Evolutionary conservation across 1,140 invertebrate species (phyloP), one percentile per base, ranked within the genome.

Genomic region (Orchestia grillus): DNA sequence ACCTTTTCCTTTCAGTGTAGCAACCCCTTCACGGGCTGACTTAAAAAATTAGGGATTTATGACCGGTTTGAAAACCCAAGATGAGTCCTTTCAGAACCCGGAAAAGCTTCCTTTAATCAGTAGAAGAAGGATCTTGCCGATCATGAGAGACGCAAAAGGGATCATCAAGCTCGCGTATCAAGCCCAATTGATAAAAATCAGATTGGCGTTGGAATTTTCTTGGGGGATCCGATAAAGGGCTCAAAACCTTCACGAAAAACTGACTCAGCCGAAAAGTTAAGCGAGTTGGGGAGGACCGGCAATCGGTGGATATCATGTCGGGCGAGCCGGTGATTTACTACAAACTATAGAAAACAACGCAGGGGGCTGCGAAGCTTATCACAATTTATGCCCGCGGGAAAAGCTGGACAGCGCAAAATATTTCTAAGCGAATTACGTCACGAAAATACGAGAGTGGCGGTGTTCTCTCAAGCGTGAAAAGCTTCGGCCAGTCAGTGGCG

Each of bases 171-270:
- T 77, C 62, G 62, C 62, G 62, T 77, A 77, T 77, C 62, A 77
- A 36, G 36, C 62, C 62, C 62, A 77, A 77, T 77, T 77, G 62
- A 77, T 77, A 77, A 77, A 77, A 77, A 77, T 77, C 11, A 8
- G 62, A 77, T 77, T 77, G 62, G 62, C 11, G 62, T 77, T 77
- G 88, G 44, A 91, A 91, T 91, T 91, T 91, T 91, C 88, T 91
- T 44, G 42, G 62, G 28, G 88, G 44, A 91, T 91, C 88, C 41
- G 88, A 91, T 91, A 42, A 91, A 41, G 11, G 88, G 41, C 41
- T 91, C 88, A 91, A 91, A 91, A 91, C 42, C 44, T 91, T 91
- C 88, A 91, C 88, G 41, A 44, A 91, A 91, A 91, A 91, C 44
- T 91, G 88, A 44, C 41, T 91, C 88, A 44, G 88, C 88, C 41